Evolutionary conservation across 2,888 invertebrate species (phyloP).

Genomic region (Campoplex nolae): DNA sequence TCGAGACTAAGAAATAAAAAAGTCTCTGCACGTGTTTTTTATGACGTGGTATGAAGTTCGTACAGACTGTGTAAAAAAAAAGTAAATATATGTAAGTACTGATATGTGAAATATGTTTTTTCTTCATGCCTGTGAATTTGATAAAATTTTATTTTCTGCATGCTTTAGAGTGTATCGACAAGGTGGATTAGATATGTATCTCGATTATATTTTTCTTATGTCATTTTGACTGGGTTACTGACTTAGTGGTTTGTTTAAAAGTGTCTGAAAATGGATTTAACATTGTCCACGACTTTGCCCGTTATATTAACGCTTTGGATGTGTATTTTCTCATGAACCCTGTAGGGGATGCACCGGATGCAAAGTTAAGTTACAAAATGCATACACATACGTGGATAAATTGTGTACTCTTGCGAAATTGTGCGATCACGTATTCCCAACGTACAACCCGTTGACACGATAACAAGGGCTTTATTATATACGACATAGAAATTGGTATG

Average conservation of each 20-base stretch:
- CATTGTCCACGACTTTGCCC: constrained; percentile 20
- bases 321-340: neutral
- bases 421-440: constrained; percentile 35
- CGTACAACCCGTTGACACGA: constrained; percentile 43
- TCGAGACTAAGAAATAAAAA: neutral
- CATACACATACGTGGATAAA: neutral
- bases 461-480: constrained; percentile 58
- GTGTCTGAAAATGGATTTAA: constrained; percentile 45
- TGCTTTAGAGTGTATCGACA: neutral
- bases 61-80: neutral
- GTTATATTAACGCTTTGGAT: constrained; percentile 8
- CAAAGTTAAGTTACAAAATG: constrained; percentile 30
- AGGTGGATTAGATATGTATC: neutral
- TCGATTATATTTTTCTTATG: neutral
- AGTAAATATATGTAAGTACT: neutral
- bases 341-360: constrained; percentile 16
- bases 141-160: neutral
- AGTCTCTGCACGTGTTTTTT: neutral
- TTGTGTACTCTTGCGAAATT: constrained; percentile 21
- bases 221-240: neutral
- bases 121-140: neutral
- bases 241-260: neutral
- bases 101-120: neutral
- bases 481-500: neutral
- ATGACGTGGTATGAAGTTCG: neutral